Evolutionary conservation across 1,140 invertebrate species (phyloP).

Genomic region (Drosophila lacertosa): DNA sequence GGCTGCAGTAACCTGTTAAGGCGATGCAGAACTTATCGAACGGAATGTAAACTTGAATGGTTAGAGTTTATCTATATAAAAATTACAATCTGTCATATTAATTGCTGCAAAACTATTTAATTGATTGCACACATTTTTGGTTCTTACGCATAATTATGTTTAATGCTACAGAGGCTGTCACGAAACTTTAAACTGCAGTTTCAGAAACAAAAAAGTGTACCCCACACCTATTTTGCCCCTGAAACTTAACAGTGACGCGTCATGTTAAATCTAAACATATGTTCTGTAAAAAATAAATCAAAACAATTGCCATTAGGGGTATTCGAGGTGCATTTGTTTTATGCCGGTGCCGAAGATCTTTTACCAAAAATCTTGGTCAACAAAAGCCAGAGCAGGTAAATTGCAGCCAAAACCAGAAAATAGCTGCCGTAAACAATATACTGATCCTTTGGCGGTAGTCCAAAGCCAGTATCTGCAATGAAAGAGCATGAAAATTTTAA

Average conservation of each 20-base stretch:
- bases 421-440: slow-evolving; percentile 84
- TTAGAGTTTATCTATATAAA: too few relatives aligned
- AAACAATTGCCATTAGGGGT: neutral
- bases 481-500: neutral
- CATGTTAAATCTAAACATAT: neutral
- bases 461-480: slow-evolving; percentile 65
- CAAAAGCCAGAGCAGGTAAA: slow-evolving; percentile 44
- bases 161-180: too few relatives aligned
- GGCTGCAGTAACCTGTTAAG: slow-evolving; percentile 8
- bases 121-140: too few relatives aligned
- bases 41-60: too few relatives aligned
- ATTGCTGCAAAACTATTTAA: too few relatives aligned
- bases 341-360: neutral
- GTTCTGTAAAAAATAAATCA: neutral
- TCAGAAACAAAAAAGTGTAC: too few relatives aligned
- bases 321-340: slow-evolving; percentile 8
- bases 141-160: too few relatives aligned
- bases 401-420: slow-evolving; percentile 58
- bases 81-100: too few relatives aligned
- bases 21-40: too few relatives aligned
- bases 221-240: too few relatives aligned
- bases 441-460: slow-evolving; percentile 83
- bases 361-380: slow-evolving; percentile 23
- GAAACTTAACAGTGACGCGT: neutral
- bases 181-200: too few relatives aligned